Evolutionary conservation across 1,140 invertebrate species (phyloP), one percentile per base, ranked within the genome.

Genomic region (Drosophila busckii): DNA sequence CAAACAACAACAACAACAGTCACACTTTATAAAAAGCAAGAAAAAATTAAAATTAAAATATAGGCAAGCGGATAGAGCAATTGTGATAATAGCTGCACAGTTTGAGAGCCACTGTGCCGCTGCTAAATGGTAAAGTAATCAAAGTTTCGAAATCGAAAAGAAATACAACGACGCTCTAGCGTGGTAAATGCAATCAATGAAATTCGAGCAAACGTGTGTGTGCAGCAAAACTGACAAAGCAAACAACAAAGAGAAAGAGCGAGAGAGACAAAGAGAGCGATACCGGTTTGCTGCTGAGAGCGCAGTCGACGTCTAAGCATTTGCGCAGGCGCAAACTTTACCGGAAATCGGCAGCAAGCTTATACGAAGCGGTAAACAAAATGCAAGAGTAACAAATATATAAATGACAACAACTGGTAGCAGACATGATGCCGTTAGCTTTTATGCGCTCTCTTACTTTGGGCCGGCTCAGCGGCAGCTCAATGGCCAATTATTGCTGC

Each of bases 401-500:
- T 26, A 45, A 58, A 76, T 58, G 46, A 23, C 26, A 52, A 55
- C 32, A 35, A n/a, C n/a, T n/a, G n/a, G n/a, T n/a, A 50, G 37
- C 29, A 58, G 63, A 64, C 29, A 15, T 44, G 53, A 46, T 63
- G 42, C 35, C 56, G 52, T 54, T 64, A 10, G 10, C 23, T 23
- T 38, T 3, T 32, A 22, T 23, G 13, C 25, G 23, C 17, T 42
- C 25, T 9, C 7, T 22, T 29, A 8, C 17, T 28, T 29, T 34
- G 22, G 13, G 28, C 16, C 28, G 7, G 29, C 9, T 16, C 45
- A 25, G n/a, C 41, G 40, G 31, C n/a, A n/a, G n/a, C 70, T 48
- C 61, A 34, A 66, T 76, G 54, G 75, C 75, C 73, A 80, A 80
- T 80, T 80, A 80, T 73, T 29, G 68, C 54, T 69, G 58, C 59